Base-by-base conservation (phyloP, 1,140 invertebrate species). In the Dufourea novaeangliae region DNA sequence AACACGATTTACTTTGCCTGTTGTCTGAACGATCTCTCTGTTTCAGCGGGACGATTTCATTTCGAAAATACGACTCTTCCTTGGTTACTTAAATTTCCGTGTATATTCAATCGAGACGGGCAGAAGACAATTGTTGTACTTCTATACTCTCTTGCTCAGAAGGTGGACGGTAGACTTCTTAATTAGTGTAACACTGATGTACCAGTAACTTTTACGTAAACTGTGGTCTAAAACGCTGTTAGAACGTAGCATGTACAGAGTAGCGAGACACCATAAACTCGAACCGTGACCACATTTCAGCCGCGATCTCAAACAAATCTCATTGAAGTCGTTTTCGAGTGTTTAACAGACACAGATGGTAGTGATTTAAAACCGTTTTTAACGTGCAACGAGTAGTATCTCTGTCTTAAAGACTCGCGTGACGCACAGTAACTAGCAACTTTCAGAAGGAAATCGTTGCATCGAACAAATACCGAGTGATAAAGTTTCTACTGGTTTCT, bases 161-260 rank as follows among this genome's bases (percentile, higher is more conserved):
- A 59, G 37, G 59, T 50, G 54, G 27, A 78, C 20, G 63, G 46
- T 68, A 67, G 64, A 82, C 44, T 56, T 57, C 59, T 41, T 69
- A 66, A 66, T 82, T 54, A 44, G 25, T 61, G 41, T 82, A 74
- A 66, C 59, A 69, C 44, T 63, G 27, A 68, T 50, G 12, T 69
- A 82, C 22, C 10, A 32, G 61, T 69, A 69, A 83, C 29, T 7
- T 41, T 66, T 63, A 32, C 54, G 64, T 70, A 72, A 83, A 3
- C 46, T 29, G 69, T 79, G 77, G 59, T 79, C 68, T 41, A 68
- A n/a, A 70, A 78, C 56, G 78, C 44, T 82, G 78, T 70, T 44
- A 68, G 54, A 25, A 14, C 17, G 54, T 83, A 82, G 57, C 54
- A 37, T 78, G 32, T 71, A 78, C 46, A 68, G 63, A 41, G 39